Conservation (phyloP, 2,113 vertebrate species). For the Climacteris rufus region DNA sequence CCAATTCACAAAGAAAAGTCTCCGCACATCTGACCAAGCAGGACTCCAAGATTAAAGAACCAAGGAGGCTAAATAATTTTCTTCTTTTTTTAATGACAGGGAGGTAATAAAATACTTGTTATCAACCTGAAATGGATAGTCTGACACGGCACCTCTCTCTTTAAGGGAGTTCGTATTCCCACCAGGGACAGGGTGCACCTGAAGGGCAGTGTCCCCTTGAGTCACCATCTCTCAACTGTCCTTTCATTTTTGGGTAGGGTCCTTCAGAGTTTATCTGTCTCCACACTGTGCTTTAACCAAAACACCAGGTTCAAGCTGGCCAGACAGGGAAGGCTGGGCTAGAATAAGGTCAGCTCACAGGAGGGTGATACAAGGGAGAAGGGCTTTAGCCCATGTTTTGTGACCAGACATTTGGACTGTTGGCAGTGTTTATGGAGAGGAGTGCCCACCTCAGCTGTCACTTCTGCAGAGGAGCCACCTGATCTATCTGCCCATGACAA, state of each 20-base stretch:
- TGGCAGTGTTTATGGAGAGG: not conserved
- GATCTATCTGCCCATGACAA: not conserved
- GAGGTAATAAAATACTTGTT: not conserved
- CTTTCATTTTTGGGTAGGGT: not conserved
- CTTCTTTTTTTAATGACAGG: not conserved
- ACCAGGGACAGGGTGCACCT: not conserved
- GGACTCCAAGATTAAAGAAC: not conserved
- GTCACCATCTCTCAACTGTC: not conserved
- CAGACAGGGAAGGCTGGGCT: not conserved
- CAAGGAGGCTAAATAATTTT: not conserved
- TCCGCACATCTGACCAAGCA: not conserved
- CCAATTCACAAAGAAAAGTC: constrained; percentile 19
- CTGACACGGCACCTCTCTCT: not conserved
- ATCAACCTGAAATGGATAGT: not conserved
- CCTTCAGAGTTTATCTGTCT: not conserved
- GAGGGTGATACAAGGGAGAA: not conserved
- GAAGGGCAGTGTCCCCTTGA: not conserved
- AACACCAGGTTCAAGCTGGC: not conserved
- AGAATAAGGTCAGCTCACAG: not conserved
- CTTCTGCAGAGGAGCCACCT: not conserved
- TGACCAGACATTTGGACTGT: not conserved
- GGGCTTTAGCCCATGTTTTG: fast-evolving
- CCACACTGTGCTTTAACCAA: not conserved
- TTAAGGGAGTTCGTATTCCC: not conserved
- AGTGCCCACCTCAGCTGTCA: not conserved